Evolutionary conservation across 2,113 vertebrate species (phyloP).

Genomic region (Opisthocomus hoazin): DNA sequence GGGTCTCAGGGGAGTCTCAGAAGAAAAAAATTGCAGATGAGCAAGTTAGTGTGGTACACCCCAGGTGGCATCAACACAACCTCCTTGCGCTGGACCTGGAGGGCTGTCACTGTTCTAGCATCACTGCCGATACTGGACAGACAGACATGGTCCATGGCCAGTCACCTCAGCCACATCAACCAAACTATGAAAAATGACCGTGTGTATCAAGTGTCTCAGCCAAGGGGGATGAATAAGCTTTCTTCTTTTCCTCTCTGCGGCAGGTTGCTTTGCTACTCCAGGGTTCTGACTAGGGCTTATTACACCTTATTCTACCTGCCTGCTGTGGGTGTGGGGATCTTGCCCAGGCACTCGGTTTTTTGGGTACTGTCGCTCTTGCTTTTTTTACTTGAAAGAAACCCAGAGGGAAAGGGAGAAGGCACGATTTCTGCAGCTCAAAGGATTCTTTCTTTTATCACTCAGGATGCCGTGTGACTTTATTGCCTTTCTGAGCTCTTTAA

Average conservation of each 20-base stretch:
- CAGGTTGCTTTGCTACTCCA: background rate
- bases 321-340: background rate
- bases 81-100: background rate
- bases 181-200: background rate
- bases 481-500: conserved; percentile 43
- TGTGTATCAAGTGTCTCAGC: background rate
- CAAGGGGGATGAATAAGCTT: background rate
- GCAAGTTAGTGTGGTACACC: background rate
- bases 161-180: background rate
- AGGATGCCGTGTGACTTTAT: conserved; percentile 13
- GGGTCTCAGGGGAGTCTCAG: background rate
- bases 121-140: background rate
- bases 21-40: background rate
- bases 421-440: background rate
- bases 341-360: background rate
- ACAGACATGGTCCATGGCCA: background rate
- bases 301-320: background rate
- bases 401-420: background rate
- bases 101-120: rapidly evolving
- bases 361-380: background rate
- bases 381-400: background rate
- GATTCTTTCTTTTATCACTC: conserved; percentile 24
- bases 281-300: background rate
- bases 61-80: rapidly evolving
- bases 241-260: background rate